These are phyloP conservation scores for Pelosia muscerda DNA, from an alignment of 2,888 invertebrate species.

Conservation along the genomic window DNA sequence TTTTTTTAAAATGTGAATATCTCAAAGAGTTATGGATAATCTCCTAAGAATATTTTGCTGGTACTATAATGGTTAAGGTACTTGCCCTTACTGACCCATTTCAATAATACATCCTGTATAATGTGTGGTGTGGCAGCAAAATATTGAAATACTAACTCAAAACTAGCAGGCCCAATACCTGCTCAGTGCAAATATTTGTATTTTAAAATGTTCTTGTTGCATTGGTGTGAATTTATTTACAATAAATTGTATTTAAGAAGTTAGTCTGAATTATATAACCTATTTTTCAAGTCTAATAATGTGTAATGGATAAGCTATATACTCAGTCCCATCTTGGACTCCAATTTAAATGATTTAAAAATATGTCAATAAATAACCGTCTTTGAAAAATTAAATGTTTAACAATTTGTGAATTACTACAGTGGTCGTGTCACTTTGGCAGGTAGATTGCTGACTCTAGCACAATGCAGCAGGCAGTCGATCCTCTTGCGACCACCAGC, in stretches of 20 bases:
- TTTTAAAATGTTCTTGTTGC: too few relatives aligned
- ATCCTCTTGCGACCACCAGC: conserved; percentile 85
- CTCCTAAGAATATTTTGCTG: too few relatives aligned
- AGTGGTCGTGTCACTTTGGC: conserved; percentile 78
- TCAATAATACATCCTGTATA: too few relatives aligned
- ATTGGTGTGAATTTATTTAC: background rate
- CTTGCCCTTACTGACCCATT: too few relatives aligned
- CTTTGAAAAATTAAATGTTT: background rate
- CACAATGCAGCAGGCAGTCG: conserved; percentile 87
- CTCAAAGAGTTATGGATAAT: too few relatives aligned
- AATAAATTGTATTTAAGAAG: background rate
- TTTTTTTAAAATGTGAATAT: too few relatives aligned
- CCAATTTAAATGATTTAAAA: background rate
- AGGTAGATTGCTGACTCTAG: conserved; percentile 87
- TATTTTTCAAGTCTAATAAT: background rate
- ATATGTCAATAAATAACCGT: too few relatives aligned
- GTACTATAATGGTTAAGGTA: too few relatives aligned
- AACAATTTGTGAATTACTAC: conserved; percentile 55
- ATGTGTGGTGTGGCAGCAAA: background rate
- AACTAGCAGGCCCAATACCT: background rate
- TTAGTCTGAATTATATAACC: background rate
- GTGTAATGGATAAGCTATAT: background rate
- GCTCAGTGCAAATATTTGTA: background rate
- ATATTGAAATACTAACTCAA: background rate
- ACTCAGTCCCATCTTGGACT: background rate